Evolutionary conservation across 2,113 vertebrate species (phyloP).

Genomic region (Polypterus bichir): DNA sequence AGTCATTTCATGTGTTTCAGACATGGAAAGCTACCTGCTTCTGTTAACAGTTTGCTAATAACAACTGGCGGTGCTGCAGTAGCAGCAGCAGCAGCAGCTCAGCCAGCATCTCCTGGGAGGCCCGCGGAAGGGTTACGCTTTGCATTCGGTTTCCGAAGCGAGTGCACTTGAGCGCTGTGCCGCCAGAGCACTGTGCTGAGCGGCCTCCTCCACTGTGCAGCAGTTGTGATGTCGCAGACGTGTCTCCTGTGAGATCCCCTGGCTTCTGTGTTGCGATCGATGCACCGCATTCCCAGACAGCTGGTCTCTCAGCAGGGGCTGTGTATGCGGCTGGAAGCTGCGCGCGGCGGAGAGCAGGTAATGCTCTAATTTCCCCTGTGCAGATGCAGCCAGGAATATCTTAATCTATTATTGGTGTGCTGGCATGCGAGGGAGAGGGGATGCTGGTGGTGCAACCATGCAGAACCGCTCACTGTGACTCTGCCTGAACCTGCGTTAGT

Average conservation of each 20-base stretch:
- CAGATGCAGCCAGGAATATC: constrained; percentile 80
- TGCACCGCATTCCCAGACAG: constrained; percentile 73
- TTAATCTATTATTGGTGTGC: constrained; percentile 81
- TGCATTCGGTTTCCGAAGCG: too few species aligned
- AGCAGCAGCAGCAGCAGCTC: too few species aligned
- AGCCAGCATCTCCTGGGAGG: too few species aligned
- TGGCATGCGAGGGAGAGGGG: constrained; percentile 62
- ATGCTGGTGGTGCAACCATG: constrained; percentile 59
- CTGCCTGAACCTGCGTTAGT: constrained; percentile 53
- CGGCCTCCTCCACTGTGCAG: constrained; percentile 36
- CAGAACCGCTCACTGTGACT: constrained; percentile 63
- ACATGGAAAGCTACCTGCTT: too few species aligned
- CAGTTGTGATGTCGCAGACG: constrained; percentile 65
- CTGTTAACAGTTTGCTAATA: too few species aligned
- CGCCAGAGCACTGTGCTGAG: too few species aligned
- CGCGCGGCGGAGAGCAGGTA: constrained; percentile 74
- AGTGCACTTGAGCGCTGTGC: too few species aligned
- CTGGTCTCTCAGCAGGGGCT: constrained; percentile 78
- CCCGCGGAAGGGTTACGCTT: too few species aligned
- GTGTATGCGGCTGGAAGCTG: constrained; percentile 66
- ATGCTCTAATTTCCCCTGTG: constrained; percentile 78
- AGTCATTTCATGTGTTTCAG: too few species aligned
- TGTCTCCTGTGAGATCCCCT: constrained; percentile 67
- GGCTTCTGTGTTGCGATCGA: constrained; percentile 68
- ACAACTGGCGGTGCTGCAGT: too few species aligned